Evolutionary conservation across 2,888 invertebrate genomes (phyloP), one percentile per base, ranked within the genome.

Genomic region (Mythimna pallens): DNA sequence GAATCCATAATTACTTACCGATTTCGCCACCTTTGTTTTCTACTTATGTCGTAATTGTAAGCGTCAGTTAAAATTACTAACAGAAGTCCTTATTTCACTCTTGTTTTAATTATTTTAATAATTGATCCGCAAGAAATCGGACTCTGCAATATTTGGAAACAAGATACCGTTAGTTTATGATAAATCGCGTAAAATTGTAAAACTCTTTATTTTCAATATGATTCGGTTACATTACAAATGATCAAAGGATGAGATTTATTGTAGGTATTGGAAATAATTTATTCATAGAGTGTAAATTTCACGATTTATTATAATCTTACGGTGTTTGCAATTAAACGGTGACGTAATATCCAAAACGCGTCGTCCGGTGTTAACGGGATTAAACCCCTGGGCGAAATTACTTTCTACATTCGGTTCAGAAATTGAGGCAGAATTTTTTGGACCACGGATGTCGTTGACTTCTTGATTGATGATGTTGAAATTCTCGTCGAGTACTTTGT

Each of bases 11-110:
- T 64, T 64, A 17, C 20, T 47, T 22, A 36, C 43, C 30, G 43
- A 79, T 72, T 76, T 64, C 73, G 22, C 47, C 52, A 78, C 36
- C 17, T 59, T 63, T 78, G 79, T 78, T 79, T 76, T 64, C 52
- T 78, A 58, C 17, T 25, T 12, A 64, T 54, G 22, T 64, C 3
- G 54, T 25, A 59, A 64, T 22, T 25, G 12, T 67, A 52, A 50
- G n/a, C 59, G 14, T 40, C 14, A 40, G 25, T 47, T 61, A 20
- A 54, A 52, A 2, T 57, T 3, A 58, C 17, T 22, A 7, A 55
- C 2, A 69, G 43, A 52, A 14, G 9, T 36, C n/a, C 12, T 40
- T 78, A 62, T 70, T 78, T 75, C 55, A 70, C 62, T 70, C 22
- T 22, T 34, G 57, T 40, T 50, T 50, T 22, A 61, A 17, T 50